A percentile compares a stretch with the other conserved stretches of the same genome.
phyloP scores from a whole-genome alignment of 2,797 vertebrate genomes.

The Hemitrygon akajei region DNA sequence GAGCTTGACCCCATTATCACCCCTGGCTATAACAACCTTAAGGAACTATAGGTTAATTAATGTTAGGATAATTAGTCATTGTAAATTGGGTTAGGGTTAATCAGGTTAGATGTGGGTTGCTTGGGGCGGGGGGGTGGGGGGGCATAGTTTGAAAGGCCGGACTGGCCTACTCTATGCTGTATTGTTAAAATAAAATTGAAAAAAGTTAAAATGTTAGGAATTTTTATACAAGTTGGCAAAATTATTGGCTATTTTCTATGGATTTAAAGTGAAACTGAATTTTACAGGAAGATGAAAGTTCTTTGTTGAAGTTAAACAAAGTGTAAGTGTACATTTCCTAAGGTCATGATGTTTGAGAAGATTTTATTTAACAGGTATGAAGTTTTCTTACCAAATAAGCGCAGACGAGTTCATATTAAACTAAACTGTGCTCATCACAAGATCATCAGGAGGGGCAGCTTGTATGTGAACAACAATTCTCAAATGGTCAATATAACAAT shows the following conservation, averaged over 20 bases:
- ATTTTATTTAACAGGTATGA: background rate
- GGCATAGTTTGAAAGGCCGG: too few relatives aligned
- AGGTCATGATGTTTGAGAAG: background rate
- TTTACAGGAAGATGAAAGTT: background rate
- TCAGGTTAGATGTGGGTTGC: too few relatives aligned
- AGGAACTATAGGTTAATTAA: too few relatives aligned
- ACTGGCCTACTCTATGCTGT: too few relatives aligned
- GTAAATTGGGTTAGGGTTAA: too few relatives aligned
- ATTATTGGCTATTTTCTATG: background rate
- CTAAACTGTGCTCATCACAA: background rate
- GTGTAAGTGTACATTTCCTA: background rate
- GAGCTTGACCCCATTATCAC: too few relatives aligned
- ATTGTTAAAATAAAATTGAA: too few relatives aligned
- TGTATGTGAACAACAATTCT: background rate
- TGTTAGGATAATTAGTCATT: too few relatives aligned
- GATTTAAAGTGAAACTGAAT: background rate
- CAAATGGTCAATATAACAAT: background rate
- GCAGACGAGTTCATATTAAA: too few relatives aligned
- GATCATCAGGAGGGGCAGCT: background rate
- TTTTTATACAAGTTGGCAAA: background rate
- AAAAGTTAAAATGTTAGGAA: too few relatives aligned
- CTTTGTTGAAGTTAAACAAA: background rate
- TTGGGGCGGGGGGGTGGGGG: too few relatives aligned
- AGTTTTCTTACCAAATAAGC: background rate
- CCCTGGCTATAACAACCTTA: too few relatives aligned